Evolutionary conservation across 2,888 invertebrate genomes (phyloP), one percentile per base, ranked within the genome.

Genomic region (Eugnorisma glareosa): DNA sequence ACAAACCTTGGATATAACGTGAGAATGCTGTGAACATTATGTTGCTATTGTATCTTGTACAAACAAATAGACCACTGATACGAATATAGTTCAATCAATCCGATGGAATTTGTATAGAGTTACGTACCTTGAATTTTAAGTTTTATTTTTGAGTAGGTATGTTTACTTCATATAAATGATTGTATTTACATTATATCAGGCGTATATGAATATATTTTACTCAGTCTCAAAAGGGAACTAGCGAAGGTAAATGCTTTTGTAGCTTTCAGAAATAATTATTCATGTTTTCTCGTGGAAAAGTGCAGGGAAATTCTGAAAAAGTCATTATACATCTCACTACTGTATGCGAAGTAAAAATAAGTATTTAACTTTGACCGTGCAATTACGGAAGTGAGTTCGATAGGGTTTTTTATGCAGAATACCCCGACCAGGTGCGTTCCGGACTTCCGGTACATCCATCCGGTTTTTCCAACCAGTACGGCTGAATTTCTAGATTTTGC

Each of bases 21-120:
- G 67, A 78, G 78, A 83, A 84, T 74, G 35, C 24, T 71, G 61
- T 61, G 59, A 84, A 66, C 45, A 54, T n/a, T 64, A 73, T 63
- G 43, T 70, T 66, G 63, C 13, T 21, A 31, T 68, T 28, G 24
- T 64, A 31, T 57, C 2, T 45, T 24, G 40, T 67, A 35, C 21
- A 67, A 73, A 45, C 10, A 45, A 81, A 54, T 69, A 15, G 21
- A 40, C 13, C 35, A 51, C 24, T n/a, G 57, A 73, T 21, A 45
- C 69, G 24, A 74, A 43, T 45, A 1, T n/a, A 51, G 66, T n/a
- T 21, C 15, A 37, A 37, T 57, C 2, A 43, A 78, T 37, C 10
- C 40, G 51, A 37, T 79, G 7, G 15, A 13, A 15, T 4, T 24
- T 37, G 8, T 37, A 7, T 68, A 43, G 31, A 24, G 0, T 21